phyloP scores from a whole-genome alignment of 1,140 invertebrate genomes.

The Cryptotermes secundus region DNA sequence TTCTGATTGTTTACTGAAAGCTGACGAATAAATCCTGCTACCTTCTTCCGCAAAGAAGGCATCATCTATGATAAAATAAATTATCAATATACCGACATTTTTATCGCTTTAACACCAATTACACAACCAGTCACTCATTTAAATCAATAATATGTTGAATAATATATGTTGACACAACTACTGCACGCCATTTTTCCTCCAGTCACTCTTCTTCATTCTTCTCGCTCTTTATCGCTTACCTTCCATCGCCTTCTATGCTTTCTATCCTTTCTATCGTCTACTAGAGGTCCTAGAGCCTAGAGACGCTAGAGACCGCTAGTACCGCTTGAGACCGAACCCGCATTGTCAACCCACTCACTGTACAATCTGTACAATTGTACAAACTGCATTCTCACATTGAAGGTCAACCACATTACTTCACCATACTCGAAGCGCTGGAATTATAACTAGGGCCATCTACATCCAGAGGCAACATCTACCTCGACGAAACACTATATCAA shows the following conservation, averaged over 20 bases:
- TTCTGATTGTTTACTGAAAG: slow-evolving; percentile 64
- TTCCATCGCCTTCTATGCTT: no score
- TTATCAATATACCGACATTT: not conserved
- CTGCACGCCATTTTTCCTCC: not conserved
- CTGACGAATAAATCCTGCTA: slow-evolving; percentile 72
- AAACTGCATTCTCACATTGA: not conserved
- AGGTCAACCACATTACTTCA: not conserved
- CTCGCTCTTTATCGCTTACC: not conserved
- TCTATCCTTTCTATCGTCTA: no score
- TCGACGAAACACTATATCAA: no score
- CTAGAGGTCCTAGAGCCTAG: no score
- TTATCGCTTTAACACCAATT: not conserved
- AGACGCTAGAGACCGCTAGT: no score
- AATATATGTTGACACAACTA: not conserved
- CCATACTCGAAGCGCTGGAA: no score
- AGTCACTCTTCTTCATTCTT: not conserved
- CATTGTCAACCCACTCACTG: no score
- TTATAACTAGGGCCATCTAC: no score
- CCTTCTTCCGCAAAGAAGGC: slow-evolving; percentile 71
- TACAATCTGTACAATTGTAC: no score
- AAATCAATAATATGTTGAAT: not conserved
- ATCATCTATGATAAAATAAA: slow-evolving; percentile 47
- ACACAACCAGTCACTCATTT: not conserved
- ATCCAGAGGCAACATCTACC: no score
- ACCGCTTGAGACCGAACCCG: no score